phyloP scores from a whole-genome alignment of 2,888 invertebrate genomes.

The Dioctria rufipes region DNA sequence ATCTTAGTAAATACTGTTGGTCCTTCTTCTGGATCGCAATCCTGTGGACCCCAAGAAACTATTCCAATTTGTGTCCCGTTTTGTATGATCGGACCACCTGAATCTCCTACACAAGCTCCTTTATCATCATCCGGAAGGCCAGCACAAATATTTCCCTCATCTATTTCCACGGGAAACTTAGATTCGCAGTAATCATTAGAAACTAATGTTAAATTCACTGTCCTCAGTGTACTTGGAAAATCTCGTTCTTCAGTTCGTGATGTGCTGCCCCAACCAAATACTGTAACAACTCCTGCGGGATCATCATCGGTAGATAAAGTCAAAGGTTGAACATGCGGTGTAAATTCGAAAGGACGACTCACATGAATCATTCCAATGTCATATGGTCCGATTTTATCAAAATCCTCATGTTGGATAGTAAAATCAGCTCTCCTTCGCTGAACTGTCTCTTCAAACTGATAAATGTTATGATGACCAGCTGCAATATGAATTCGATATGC shows the following conservation, averaged over 20 bases:
- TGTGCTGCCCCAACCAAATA: constrained; percentile 60
- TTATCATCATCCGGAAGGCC: constrained; percentile 52
- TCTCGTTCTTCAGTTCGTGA: constrained; percentile 26
- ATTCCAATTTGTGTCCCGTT: constrained; percentile 64
- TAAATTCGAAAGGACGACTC: constrained; percentile 54
- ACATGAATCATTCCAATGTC: constrained; percentile 58
- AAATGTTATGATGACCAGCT: constrained; percentile 53
- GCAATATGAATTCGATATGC: constrained; percentile 46
- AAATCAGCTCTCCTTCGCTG: constrained; percentile 50
- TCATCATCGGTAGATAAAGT: constrained; percentile 24
- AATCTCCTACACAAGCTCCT: constrained; percentile 61
- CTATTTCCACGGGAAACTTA: constrained; percentile 37
- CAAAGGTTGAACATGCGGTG: constrained; percentile 49
- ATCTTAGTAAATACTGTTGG: constrained; percentile 68
- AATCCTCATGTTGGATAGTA: constrained; percentile 42
- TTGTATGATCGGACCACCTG: constrained; percentile 61
- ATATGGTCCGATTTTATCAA: constrained; percentile 55
- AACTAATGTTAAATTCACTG: constrained; percentile 54
- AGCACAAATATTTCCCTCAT: constrained; percentile 58
- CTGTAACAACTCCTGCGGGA: constrained; percentile 36
- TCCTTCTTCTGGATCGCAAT: constrained; percentile 64
- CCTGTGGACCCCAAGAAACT: constrained; percentile 68
- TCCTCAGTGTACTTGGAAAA: constrained; percentile 53
- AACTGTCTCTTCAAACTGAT: neutral
- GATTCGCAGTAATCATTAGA: constrained; percentile 52